Conservation (phyloP, 2,797 vertebrate species). For the Periparus ater region DNA sequence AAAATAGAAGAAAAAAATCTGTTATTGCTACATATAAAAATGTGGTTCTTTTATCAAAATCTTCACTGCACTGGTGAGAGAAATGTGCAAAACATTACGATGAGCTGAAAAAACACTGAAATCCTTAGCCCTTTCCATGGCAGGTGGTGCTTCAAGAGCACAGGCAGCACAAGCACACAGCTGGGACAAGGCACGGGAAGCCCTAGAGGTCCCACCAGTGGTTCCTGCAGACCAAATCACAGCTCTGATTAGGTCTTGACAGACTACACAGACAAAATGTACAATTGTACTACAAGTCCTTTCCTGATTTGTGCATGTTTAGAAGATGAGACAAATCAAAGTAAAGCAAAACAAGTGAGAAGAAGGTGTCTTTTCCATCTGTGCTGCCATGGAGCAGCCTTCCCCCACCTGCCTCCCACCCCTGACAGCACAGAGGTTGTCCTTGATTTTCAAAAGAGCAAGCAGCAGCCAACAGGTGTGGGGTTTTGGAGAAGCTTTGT, state of each 20-base stretch:
- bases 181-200: neutral
- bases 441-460: neutral
- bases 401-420: neutral
- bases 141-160: neutral
- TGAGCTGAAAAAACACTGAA: neutral
- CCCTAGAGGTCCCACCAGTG: neutral
- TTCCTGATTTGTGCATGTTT: neutral
- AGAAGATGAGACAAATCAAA: neutral
- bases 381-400: neutral
- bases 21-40: conserved; percentile 15
- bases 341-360: neutral
- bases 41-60: neutral
- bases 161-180: neutral
- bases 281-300: neutral
- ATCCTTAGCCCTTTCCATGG: neutral
- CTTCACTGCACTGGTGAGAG: neutral
- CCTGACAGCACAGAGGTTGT: neutral
- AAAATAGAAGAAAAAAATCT: conserved; percentile 45
- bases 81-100: neutral
- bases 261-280: neutral
- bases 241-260: neutral
- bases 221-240: neutral
- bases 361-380: neutral
- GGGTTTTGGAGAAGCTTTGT: neutral
- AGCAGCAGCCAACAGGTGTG: neutral